Evolutionary conservation across 2,888 invertebrate genomes (phyloP).

Genomic region (Sarcophaga subvicina): DNA sequence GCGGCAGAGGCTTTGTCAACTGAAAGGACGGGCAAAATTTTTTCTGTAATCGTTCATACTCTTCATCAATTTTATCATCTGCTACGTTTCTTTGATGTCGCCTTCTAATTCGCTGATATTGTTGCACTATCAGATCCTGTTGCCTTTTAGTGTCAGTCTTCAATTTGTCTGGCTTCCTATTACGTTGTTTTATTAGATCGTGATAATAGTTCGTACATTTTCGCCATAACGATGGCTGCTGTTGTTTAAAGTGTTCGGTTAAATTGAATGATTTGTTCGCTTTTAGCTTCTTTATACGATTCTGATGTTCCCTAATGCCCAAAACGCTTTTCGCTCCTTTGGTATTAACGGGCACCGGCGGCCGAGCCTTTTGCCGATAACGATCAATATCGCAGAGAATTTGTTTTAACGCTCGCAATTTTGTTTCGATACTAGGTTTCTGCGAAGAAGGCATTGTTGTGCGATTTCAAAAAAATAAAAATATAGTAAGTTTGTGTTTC

Average conservation of each 20-base stretch:
- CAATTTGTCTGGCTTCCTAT: not conserved
- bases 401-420: conserved; percentile 1
- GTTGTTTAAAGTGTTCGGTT: not conserved
- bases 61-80: not conserved
- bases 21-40: conserved; percentile 17
- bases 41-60: conserved; percentile 32
- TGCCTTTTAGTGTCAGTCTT: not conserved
- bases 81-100: not conserved
- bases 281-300: not conserved
- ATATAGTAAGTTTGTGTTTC: not conserved
- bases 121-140: conserved; percentile 4
- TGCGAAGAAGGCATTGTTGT: not conserved
- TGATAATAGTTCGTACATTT: not conserved
- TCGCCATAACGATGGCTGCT: not conserved
- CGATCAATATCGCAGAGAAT: conserved; percentile 29
- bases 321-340: conserved; percentile 23
- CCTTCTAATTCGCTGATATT: not conserved
- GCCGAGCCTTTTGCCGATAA: conserved; percentile 1
- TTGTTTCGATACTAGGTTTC: not conserved
- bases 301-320: not conserved
- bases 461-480: not conserved
- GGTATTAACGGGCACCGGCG: not conserved
- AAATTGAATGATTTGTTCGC: not conserved
- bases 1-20: not conserved
- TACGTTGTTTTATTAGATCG: not conserved